Evolutionary conservation across 1,140 invertebrate genomes (phyloP), one percentile per base, ranked within the genome.

Genomic region (Caenorhabditis remanei): DNA sequence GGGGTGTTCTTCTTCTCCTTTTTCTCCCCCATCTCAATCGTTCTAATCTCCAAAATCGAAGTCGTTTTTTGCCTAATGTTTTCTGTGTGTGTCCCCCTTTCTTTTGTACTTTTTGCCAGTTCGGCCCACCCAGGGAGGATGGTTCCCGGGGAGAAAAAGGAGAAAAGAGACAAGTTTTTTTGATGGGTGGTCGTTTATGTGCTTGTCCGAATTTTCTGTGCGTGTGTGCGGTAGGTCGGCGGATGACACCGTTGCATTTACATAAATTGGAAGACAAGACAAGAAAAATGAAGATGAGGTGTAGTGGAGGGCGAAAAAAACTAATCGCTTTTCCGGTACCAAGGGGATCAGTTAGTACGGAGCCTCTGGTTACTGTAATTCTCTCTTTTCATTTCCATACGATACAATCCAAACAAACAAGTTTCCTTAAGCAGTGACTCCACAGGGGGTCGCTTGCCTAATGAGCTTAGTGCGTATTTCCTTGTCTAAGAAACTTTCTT

Each of bases 181-280:
- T 79, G 71, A 79, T 79, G 71, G 71, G 71, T 79, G 71, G 71
- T 50, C 46, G 71, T 50, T 71, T 46, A 46, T 71, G 40, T 71
- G 65, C 24, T 24, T 71, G 65, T 71, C 65, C 65, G 65, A 63
- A 21, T 71, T 48, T 71, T 71, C 24, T 11, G 24, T 32, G 65
- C 2, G 63, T 14, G 24, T 79, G 71, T 79, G 71, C 71, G 71
- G 71, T 79, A 79, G 71, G 50, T 53, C 50, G 71, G 46, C 43
- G 71, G 46, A 41, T 41, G 71, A 79, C 71, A 79, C 71, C 71
- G 71, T 79, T 79, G 71, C 71, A 79, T 79, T 79, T 79, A 79
- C 71, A 79, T 79, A 79, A 79, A 50, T 48, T 79, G 71, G 46
- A 3, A 40, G 56, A 21, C 19, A 24, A 40, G 71, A 79, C 71